phyloP scores from a whole-genome alignment of 2,113 vertebrate genomes.

The Calonectris borealis region DNA sequence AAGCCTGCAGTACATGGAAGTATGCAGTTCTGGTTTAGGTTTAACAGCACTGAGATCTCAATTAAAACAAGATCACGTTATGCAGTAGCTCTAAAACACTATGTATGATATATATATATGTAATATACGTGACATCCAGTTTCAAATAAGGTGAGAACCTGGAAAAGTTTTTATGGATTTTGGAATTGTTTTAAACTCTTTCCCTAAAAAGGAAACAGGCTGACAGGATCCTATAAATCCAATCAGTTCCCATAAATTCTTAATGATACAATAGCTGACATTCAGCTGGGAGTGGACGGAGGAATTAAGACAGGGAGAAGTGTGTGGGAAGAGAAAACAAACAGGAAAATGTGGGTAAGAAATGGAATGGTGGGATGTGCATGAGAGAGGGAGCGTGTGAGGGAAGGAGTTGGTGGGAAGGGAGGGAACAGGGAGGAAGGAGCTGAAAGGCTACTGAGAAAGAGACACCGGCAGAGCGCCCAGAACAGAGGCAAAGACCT shows the following conservation, averaged over 20 bases:
- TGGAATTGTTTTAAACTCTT: neutral
- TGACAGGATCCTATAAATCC: neutral
- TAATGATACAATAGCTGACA: neutral
- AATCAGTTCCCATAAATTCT: neutral
- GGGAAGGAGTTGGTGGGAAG: neutral
- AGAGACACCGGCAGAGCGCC: neutral
- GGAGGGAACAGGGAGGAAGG: neutral
- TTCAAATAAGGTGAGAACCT: neutral
- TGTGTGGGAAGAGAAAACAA: neutral
- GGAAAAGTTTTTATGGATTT: neutral
- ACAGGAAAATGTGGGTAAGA: neutral
- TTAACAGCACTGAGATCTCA: neutral
- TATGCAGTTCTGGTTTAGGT: neutral
- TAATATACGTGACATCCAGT: neutral
- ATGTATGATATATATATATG: neutral
- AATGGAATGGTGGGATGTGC: neutral
- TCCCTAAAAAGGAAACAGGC: neutral
- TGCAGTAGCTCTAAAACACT: neutral
- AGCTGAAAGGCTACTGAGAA: neutral
- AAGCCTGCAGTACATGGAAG: neutral
- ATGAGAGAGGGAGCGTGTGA: neutral
- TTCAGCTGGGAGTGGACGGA: neutral
- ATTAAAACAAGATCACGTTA: neutral
- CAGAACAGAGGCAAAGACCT: neutral
- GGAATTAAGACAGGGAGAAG: neutral